Percentiles rank a stretch among this genome's conserved stretches.
phyloP scores from a whole-genome alignment of 1,140 invertebrate genomes.

The Drosophila bipectinata region DNA sequence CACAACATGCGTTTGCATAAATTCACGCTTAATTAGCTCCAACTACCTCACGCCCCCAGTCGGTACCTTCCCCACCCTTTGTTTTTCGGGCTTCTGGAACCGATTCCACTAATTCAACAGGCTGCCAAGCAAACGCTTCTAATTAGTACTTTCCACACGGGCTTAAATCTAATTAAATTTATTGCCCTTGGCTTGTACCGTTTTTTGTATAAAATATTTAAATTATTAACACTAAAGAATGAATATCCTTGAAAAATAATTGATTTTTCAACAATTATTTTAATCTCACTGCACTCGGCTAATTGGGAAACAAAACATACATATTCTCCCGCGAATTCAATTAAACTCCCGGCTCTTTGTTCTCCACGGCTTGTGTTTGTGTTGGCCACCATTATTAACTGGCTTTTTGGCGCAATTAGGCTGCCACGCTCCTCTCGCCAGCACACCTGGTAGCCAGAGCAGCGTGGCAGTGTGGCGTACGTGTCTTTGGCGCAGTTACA shows the following conservation, averaged over 20 bases:
- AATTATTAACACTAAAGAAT: too few species aligned
- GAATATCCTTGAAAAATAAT: too few species aligned
- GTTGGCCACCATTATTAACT: conserved; percentile 63
- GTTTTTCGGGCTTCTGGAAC: background rate
- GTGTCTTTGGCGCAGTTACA: conserved; percentile 51
- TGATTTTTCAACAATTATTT: background rate
- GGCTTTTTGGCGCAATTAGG: conserved; percentile 75
- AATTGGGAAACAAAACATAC: conserved; percentile 21
- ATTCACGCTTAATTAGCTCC: conserved; percentile 76
- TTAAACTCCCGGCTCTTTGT: conserved; percentile 46
- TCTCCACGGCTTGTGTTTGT: conserved; percentile 38
- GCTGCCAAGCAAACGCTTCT: conserved; percentile 41
- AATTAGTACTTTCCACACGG: conserved; percentile 60
- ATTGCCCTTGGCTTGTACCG: background rate
- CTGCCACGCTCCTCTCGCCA: conserved; percentile 31
- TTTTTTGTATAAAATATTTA: too few species aligned
- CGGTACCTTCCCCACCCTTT: background rate
- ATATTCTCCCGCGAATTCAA: conserved; percentile 48
- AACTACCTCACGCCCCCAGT: conserved; percentile 12
- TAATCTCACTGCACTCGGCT: conserved; percentile 1
- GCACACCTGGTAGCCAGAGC: conserved; percentile 8
- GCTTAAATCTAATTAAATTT: conserved; percentile 61
- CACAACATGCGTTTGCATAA: conserved; percentile 79
- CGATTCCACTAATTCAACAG: conserved; percentile 1
- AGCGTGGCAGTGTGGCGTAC: conserved; percentile 22